Conservation (phyloP, 2,797 vertebrate genomes). For the Micromesistius poutassou region DNA sequence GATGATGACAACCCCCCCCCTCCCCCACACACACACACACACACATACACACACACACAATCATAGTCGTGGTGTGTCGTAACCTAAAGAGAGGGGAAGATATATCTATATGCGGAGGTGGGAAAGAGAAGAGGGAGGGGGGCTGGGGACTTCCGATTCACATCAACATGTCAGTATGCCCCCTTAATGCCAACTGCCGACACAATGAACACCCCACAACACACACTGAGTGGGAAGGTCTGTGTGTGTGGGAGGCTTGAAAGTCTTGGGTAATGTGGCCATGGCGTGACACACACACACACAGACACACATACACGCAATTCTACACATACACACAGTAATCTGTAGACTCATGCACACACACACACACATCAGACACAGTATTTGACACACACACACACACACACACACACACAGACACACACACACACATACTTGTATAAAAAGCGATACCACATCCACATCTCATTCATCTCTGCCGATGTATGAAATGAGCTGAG, state of each 20-base stretch:
- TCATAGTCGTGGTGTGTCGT: slow-evolving; percentile 12
- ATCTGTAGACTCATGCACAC: slow-evolving; percentile 10
- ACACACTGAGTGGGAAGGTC: slow-evolving; percentile 76
- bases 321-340: slow-evolving; percentile 43
- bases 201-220: slow-evolving; percentile 64
- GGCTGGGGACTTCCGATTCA: slow-evolving; percentile 33
- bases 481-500: slow-evolving; percentile 42
- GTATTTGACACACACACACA: slow-evolving; percentile 24
- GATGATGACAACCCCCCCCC: slow-evolving; percentile 9
- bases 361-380: slow-evolving; percentile 51
- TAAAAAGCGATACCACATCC: background rate
- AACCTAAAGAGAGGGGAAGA: background rate
- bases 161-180: background rate
- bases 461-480: slow-evolving; percentile 40
- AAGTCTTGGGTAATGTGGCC: slow-evolving; percentile 77
- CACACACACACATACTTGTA: slow-evolving; percentile 22
- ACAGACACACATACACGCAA: slow-evolving; percentile 25
- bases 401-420: slow-evolving; percentile 27
- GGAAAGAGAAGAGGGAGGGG: slow-evolving; percentile 59
- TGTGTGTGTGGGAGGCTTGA: slow-evolving; percentile 71
- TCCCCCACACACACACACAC: background rate
- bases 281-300: slow-evolving; percentile 67
- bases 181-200: background rate
- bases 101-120: background rate
- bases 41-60: slow-evolving; percentile 32